Evolutionary conservation across 2,797 vertebrate species (phyloP), one percentile per base, ranked within the genome.

Genomic region (Menidia menidia): DNA sequence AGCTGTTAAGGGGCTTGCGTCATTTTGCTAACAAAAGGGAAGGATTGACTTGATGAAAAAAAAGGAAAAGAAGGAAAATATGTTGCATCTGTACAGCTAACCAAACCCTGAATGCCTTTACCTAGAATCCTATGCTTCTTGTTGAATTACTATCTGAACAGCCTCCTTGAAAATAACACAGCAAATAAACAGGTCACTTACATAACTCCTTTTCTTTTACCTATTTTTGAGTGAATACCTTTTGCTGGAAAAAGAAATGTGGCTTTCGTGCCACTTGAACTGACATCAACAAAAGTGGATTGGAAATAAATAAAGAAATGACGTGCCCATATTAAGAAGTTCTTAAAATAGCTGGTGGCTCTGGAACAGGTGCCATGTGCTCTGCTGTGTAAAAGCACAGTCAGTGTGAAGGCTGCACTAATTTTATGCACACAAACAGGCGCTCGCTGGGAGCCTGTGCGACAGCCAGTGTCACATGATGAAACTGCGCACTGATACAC

Each of bases 281-380:
- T 77, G 72, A 81, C 85, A 77, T 84, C 72, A 86, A 84, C 80
- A 73, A 83, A 74, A 83, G 74, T 61, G 77, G 86, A 90, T 87
- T 79, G 75, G 73, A 89, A 91, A 56, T 55, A 13, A 62, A 57
- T 90, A 92, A 93, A 91, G 87, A 95, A 96, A 96, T 92, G 92
- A 88, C 89, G 83, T 89, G 89, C 91, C 93, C 92, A 92, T 84
- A 94, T 96, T 95, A 95, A 96, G 95, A 93, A 90, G 88, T 83
- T 89, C 95, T 92, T 94, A 95, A 97, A 98, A 98, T 98, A 99
- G 92, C 93, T 84, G 14, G 74, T 89, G 93, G 86, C 91, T 92
- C 92, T 88, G 92, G 93, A 96, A 95, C 96, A 97, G 97, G 96
- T 98, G 97, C 91, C 91, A 84, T 92, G 93, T 94, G 92, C 93